A percentile compares a stretch with the other conserved stretches of the same genome.
phyloP scores from a whole-genome alignment of 92 coral and sea anemone genomes.

The Epizoanthus illoricatus region DNA sequence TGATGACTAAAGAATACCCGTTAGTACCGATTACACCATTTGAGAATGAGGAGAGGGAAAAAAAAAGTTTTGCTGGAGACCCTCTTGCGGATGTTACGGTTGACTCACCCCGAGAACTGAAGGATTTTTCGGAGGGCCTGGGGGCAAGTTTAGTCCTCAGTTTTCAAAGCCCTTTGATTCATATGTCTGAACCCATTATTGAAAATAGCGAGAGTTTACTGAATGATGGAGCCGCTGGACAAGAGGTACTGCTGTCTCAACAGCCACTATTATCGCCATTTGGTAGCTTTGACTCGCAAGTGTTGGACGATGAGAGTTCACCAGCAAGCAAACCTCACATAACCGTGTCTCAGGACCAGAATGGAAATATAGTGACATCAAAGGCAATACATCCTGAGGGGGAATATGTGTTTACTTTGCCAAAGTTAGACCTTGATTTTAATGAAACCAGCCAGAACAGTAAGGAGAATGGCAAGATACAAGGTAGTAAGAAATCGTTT shows the following conservation, averaged over 20 bases:
- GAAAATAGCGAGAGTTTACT: neutral
- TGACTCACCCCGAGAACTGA: conserved; percentile 1
- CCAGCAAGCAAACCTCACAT: neutral
- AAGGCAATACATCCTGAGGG: neutral
- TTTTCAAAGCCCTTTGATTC: conserved; percentile 28
- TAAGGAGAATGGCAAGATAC: neutral
- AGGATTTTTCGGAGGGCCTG: neutral
- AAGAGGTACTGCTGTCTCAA: neutral
- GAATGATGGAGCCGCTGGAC: neutral
- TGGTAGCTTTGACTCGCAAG: neutral
- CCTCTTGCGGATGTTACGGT: neutral
- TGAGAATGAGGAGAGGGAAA: neutral
- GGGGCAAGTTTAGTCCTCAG: neutral
- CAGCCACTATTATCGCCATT: conserved; percentile 7
- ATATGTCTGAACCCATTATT: conserved; percentile 23
- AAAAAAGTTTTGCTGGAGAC: neutral
- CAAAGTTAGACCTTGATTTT: conserved; percentile 24
- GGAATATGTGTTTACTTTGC: conserved; percentile 19
- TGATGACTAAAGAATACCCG: neutral
- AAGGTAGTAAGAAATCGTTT: neutral
- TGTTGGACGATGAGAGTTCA: neutral
- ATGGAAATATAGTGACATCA: neutral
- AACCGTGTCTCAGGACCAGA: neutral
- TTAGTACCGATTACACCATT: neutral
- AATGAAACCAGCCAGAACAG: neutral